A percentile compares a stretch with the other conserved stretches of the same genome.
Conservation (phyloP, 2,797 vertebrate genomes). For the Diglossa cyanea region DNA sequence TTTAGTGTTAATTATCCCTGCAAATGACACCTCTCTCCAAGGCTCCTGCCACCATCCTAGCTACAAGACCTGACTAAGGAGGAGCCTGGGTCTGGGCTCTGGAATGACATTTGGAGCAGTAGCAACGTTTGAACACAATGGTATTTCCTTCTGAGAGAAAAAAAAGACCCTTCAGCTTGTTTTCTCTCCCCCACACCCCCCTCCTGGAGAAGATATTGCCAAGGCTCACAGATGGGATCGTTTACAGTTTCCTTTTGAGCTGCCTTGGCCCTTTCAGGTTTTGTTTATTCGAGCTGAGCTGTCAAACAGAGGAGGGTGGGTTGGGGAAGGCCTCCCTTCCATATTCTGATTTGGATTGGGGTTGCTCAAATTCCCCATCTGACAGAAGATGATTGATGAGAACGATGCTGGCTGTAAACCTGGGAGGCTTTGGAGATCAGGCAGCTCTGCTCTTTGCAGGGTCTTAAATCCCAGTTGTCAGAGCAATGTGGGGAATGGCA, state of each 20-base stretch:
- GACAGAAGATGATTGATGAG: slow-evolving; percentile 54
- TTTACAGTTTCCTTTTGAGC: slow-evolving; percentile 72
- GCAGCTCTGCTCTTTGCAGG: not conserved
- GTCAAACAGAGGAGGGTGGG: slow-evolving; percentile 33
- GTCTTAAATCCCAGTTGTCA: not conserved
- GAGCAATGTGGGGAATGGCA: not conserved
- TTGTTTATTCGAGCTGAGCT: slow-evolving; percentile 67
- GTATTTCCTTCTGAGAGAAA: slow-evolving; percentile 58
- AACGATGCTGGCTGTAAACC: slow-evolving; percentile 30
- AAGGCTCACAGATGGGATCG: slow-evolving; percentile 73
- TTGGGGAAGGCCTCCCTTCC: not conserved
- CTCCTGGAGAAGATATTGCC: slow-evolving; percentile 51
- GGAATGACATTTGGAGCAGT: slow-evolving; percentile 26
- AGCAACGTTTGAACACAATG: slow-evolving; percentile 27
- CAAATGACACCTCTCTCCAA: slow-evolving; percentile 4
- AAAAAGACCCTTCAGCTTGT: slow-evolving; percentile 28
- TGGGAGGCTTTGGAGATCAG: not conserved
- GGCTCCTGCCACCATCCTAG: not conserved
- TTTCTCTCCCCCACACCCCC: not conserved
- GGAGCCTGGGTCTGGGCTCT: not conserved
- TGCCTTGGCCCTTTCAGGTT: slow-evolving; percentile 61
- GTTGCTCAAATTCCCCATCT: slow-evolving; percentile 31
- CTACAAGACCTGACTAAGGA: slow-evolving; percentile 25
- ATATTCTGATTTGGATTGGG: slow-evolving; percentile 43
- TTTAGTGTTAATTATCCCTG: slow-evolving; percentile 26